A percentile compares a stretch with the other conserved stretches of the same genome.
Evolutionary conservation across 2,888 invertebrate species (phyloP).

Genomic region (Himalopsyche japonica): DNA sequence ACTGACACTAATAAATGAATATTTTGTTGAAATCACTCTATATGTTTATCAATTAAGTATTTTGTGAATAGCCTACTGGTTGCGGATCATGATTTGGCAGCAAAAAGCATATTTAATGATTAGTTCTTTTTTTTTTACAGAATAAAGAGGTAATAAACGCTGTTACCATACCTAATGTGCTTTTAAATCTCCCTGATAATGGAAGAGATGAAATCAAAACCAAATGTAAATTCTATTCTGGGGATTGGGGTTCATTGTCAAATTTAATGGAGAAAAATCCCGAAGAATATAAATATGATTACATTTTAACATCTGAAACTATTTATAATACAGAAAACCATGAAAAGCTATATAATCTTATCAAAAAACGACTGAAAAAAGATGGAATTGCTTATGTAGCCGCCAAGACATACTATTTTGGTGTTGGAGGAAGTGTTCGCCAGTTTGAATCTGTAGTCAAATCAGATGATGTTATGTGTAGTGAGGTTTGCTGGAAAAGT

Average conservation of each 20-base stretch:
- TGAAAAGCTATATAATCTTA: constrained; percentile 70
- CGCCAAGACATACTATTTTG: constrained; percentile 93
- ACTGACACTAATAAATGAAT: too few relatives aligned
- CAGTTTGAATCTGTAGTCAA: constrained; percentile 72
- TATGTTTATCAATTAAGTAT: too few relatives aligned
- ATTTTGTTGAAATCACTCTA: too few relatives aligned
- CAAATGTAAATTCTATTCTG: constrained; percentile 66
- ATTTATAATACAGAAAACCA: constrained; percentile 86
- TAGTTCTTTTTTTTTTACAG: constrained; percentile 58
- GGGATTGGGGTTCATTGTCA: constrained; percentile 74
- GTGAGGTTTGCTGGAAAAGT: constrained; percentile 67
- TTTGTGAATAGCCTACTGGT: too few relatives aligned
- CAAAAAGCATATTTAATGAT: not conserved
- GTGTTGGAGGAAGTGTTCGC: constrained; percentile 85
- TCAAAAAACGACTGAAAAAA: constrained; percentile 64
- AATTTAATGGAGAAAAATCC: constrained; percentile 49
- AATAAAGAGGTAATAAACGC: constrained; percentile 81
- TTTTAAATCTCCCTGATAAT: constrained; percentile 64
- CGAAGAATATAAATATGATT: constrained; percentile 67
- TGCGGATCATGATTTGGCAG: too few relatives aligned
- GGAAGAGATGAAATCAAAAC: constrained; percentile 46
- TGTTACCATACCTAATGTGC: constrained; percentile 81
- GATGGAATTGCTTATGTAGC: constrained; percentile 74
- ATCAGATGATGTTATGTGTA: constrained; percentile 59
- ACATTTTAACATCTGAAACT: constrained; percentile 90